Evolutionary conservation across 2,888 invertebrate genomes (phyloP).

Genomic region (Chironomus tentans): DNA sequence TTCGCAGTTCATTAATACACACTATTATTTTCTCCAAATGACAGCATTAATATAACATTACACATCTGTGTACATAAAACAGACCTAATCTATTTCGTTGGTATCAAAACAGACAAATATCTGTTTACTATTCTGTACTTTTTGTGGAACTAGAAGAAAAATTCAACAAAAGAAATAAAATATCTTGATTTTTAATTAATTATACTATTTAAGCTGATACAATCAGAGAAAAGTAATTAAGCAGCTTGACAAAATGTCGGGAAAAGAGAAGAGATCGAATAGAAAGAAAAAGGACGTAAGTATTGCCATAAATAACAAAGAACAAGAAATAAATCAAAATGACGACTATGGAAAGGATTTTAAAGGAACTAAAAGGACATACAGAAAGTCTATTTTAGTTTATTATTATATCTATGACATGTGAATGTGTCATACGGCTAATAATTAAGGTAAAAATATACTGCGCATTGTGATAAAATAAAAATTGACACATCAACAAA

Average conservation of each 20-base stretch:
- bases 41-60: too few relatives aligned
- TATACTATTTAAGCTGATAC: not conserved
- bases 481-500: slow-evolving; percentile 25
- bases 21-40: too few relatives aligned
- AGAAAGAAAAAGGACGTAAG: slow-evolving; percentile 20
- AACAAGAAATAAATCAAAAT: not conserved
- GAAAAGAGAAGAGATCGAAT: slow-evolving; percentile 16
- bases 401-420: not conserved
- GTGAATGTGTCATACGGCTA: not conserved
- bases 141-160: too few relatives aligned
- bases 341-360: not conserved
- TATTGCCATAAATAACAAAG: not conserved
- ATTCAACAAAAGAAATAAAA: too few relatives aligned
- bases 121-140: too few relatives aligned
- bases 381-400: not conserved
- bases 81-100: too few relatives aligned
- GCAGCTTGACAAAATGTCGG: not conserved
- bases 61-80: too few relatives aligned
- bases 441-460: not conserved
- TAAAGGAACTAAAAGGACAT: not conserved
- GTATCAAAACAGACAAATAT: too few relatives aligned
- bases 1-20: too few relatives aligned
- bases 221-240: not conserved
- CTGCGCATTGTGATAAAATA: not conserved
- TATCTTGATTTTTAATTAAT: not conserved